These are phyloP conservation scores for Cryptocheilus praepositus DNA, from an alignment of 2,888 invertebrate genomes.

Conservation along the genomic window DNA sequence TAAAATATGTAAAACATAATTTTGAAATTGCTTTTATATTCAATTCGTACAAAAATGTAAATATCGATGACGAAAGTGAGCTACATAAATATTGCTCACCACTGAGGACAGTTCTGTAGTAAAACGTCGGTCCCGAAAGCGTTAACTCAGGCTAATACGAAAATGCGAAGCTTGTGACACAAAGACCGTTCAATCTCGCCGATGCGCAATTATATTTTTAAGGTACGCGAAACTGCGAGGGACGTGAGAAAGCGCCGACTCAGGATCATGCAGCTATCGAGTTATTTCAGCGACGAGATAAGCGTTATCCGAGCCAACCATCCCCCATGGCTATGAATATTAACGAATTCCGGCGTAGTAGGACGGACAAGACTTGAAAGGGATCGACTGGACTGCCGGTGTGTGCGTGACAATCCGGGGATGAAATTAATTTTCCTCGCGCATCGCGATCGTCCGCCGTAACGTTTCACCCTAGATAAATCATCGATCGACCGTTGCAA, in stretches of 20 bases:
- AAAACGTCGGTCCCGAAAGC: too few relatives aligned
- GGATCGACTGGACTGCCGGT: slow-evolving; percentile 53
- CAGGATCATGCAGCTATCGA: slow-evolving; percentile 67
- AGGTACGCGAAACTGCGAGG: slow-evolving; percentile 13
- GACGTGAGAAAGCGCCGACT: slow-evolving; percentile 65
- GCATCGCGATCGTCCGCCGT: slow-evolving; percentile 23
- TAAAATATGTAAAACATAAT: too few relatives aligned
- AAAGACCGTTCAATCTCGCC: slow-evolving; percentile 1
- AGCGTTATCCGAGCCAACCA: slow-evolving; percentile 66
- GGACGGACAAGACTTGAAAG: slow-evolving; percentile 59
- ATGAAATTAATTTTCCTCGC: slow-evolving; percentile 60
- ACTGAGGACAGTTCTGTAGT: too few relatives aligned
- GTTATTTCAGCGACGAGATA: slow-evolving; percentile 70
- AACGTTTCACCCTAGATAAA: slow-evolving; percentile 46
- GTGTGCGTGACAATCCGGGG: slow-evolving; percentile 54
- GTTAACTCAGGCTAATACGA: too few relatives aligned
- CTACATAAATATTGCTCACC: too few relatives aligned
- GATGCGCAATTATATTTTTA: slow-evolving; percentile 17
- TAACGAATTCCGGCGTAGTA: slow-evolving; percentile 63
- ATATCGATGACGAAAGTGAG: too few relatives aligned
- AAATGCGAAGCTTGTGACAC: too few relatives aligned
- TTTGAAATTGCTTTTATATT: too few relatives aligned
- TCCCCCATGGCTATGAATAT: slow-evolving; percentile 68
- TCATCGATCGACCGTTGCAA: slow-evolving; percentile 40
- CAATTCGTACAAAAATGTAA: too few relatives aligned